phyloP scores from a whole-genome alignment of 1,140 invertebrate species.

The Eriocheir sinensis region DNA sequence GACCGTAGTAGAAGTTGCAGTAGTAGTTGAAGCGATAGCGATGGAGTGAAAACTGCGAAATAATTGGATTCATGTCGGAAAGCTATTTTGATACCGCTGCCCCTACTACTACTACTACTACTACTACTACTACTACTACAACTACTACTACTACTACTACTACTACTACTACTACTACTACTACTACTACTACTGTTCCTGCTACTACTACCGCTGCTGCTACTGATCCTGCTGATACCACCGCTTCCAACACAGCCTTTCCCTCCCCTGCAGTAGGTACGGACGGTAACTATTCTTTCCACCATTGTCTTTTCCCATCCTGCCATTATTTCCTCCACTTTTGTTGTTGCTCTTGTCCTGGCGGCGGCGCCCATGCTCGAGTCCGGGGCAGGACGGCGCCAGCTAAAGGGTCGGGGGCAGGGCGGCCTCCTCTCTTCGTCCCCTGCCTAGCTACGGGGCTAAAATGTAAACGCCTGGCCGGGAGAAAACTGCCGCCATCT shows the following conservation, averaged over 20 bases:
- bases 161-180: not conserved
- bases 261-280: too few relatives aligned
- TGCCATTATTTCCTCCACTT: not conserved
- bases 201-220: not conserved
- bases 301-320: not conserved
- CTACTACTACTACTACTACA: too few relatives aligned
- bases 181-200: not conserved
- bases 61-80: too few relatives aligned
- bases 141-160: not conserved
- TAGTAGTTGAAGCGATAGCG: too few relatives aligned
- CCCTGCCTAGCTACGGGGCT: not conserved
- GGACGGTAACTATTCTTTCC: not conserved
- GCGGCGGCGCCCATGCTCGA: not conserved
- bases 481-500: slow-evolving; percentile 21
- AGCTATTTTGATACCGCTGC: too few relatives aligned
- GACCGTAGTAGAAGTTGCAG: too few relatives aligned
- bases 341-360: not conserved
- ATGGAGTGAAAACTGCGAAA: too few relatives aligned
- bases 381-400: not conserved
- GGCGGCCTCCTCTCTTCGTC: slow-evolving; percentile 16
- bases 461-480: not conserved
- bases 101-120: too few relatives aligned
- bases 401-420: not conserved
- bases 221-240: too few relatives aligned
- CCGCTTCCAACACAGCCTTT: too few relatives aligned